A percentile compares a stretch with the other conserved stretches of the same genome.
Evolutionary conservation across 2,797 vertebrate species (phyloP).

Genomic region (Lepidocolaptes lacrymiger): DNA sequence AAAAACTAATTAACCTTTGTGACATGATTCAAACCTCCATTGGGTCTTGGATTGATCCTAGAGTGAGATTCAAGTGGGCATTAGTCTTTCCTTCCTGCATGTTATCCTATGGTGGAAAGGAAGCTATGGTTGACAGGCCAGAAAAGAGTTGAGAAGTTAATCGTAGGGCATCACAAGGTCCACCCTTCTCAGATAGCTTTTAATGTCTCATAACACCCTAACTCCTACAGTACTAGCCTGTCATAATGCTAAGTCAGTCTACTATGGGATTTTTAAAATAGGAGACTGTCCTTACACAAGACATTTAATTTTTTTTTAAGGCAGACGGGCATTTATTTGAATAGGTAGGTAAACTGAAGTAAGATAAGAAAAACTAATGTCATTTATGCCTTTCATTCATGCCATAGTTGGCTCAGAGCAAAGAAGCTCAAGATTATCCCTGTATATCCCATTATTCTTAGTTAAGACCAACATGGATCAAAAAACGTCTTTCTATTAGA

Average conservation of each 20-base stretch:
- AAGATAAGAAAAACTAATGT: neutral
- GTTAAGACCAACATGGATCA: neutral
- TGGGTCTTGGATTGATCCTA: neutral
- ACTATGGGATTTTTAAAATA: neutral
- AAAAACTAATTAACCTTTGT: neutral
- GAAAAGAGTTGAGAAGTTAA: neutral
- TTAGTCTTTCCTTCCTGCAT: neutral
- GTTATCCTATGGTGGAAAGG: neutral
- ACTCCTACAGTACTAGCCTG: neutral
- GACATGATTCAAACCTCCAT: neutral
- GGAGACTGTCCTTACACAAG: neutral
- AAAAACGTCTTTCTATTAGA: neutral
- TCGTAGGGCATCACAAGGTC: neutral
- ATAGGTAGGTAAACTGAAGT: neutral
- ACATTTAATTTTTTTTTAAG: neutral
- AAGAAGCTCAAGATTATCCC: neutral
- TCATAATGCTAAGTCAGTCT: neutral
- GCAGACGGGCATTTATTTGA: neutral
- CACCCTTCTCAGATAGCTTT: neutral
- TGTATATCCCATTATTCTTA: neutral
- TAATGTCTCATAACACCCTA: neutral
- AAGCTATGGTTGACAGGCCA: too few relatives aligned
- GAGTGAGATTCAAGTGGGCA: neutral
- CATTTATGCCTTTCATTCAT: neutral
- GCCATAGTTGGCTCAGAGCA: neutral